These are phyloP conservation scores for Lasiurus cinereus DNA, from an alignment of 2,113 vertebrate genomes.

Conservation along the genomic window DNA sequence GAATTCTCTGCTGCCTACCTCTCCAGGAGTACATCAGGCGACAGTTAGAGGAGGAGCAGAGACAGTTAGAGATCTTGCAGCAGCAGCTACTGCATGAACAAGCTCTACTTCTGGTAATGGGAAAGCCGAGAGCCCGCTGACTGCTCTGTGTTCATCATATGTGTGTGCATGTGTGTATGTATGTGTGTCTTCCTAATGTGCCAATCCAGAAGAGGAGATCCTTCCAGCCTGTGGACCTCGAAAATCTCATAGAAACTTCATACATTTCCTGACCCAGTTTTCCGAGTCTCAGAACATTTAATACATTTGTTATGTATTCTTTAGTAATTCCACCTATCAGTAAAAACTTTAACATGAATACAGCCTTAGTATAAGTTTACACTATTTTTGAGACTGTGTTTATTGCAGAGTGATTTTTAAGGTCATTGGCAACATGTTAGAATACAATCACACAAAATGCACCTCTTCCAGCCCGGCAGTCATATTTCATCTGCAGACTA, in stretches of 20 bases:
- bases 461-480: not conserved
- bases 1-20: slow-evolving; percentile 83
- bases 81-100: slow-evolving; percentile 99
- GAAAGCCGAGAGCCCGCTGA: slow-evolving; percentile 74
- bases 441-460: not conserved
- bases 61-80: slow-evolving; percentile 99
- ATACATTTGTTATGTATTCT: not conserved
- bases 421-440: slow-evolving; percentile 69
- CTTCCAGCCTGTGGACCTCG: not conserved
- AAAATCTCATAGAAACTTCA: not conserved
- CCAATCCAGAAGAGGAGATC: not conserved
- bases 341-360: not conserved
- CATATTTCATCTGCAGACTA: slow-evolving; percentile 65
- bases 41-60: slow-evolving; percentile 99
- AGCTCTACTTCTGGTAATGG: slow-evolving; percentile 99
- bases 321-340: slow-evolving; percentile 5
- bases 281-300: not conserved
- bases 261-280: not conserved
- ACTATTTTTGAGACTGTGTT: slow-evolving; percentile 30
- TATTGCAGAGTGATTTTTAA: slow-evolving; percentile 38
- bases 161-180: not conserved
- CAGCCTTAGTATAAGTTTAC: slow-evolving; percentile 39
- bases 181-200: not conserved
- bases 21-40: slow-evolving; percentile 99
- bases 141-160: slow-evolving; percentile 59